Percentiles rank a stretch among this genome's conserved stretches.
phyloP scores from a whole-genome alignment of 2,113 vertebrate species.

The Engystomops pustulosus region DNA sequence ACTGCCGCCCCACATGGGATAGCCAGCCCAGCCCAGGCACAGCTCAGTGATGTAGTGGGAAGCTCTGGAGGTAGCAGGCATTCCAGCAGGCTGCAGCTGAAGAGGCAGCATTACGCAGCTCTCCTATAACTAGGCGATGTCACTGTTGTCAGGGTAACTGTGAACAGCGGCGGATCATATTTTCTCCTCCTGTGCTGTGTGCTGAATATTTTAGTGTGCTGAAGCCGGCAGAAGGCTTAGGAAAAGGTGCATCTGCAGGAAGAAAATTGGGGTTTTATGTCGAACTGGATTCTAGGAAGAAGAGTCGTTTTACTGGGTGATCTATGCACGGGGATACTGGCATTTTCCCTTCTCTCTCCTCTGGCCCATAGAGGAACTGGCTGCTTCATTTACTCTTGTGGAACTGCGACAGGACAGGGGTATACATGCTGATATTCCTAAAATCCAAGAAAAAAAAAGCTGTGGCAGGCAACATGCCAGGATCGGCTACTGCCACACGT shows the following conservation, averaged over 20 bases:
- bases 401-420: constrained; percentile 66
- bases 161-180: constrained; percentile 73
- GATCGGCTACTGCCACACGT: constrained; percentile 70
- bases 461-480: constrained; percentile 73
- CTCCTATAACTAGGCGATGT: constrained; percentile 70
- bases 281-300: constrained; percentile 60
- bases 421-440: constrained; percentile 53
- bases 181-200: constrained; percentile 70
- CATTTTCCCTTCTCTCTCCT: constrained; percentile 58
- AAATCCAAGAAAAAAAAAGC: constrained; percentile 31
- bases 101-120: constrained; percentile 45
- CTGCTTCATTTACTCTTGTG: constrained; percentile 70
- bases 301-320: constrained; percentile 60
- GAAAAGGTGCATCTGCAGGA: constrained; percentile 64
- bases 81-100: constrained; percentile 64
- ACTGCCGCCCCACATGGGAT: constrained; percentile 60
- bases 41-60: constrained; percentile 49
- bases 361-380: constrained; percentile 71
- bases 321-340: constrained; percentile 69
- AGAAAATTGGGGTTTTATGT: constrained; percentile 57
- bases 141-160: constrained; percentile 86
- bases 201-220: constrained; percentile 80
- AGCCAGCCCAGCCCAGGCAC: constrained; percentile 65
- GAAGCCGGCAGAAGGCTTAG: constrained; percentile 63
- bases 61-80: constrained; percentile 61